Evolutionary conservation across 2,797 vertebrate species (phyloP).

Genomic region (Gallinago nigripennis): DNA sequence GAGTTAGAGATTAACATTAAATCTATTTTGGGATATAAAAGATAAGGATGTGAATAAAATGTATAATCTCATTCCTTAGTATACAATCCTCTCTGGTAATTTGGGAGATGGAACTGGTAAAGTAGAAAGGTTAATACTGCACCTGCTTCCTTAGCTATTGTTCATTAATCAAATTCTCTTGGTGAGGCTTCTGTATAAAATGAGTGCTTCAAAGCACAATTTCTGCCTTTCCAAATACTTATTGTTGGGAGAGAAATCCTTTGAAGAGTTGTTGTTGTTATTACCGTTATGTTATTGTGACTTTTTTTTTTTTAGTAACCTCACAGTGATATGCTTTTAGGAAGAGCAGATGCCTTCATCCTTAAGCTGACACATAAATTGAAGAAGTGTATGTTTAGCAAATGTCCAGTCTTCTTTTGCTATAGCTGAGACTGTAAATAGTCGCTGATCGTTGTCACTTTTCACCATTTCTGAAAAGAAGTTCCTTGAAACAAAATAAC

Average conservation of each 20-base stretch:
- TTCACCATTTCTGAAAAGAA: neutral
- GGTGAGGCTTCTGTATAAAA: neutral
- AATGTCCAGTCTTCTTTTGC: neutral
- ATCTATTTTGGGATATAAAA: constrained; percentile 21
- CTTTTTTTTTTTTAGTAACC: neutral
- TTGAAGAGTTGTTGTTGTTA: neutral
- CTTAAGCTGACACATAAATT: neutral
- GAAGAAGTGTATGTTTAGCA: neutral
- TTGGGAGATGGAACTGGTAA: neutral
- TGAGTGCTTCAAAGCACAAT: neutral
- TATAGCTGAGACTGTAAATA: neutral
- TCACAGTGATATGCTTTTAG: neutral
- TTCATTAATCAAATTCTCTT: constrained; percentile 3
- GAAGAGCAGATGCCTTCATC: neutral
- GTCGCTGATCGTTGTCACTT: neutral
- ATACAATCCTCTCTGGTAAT: neutral
- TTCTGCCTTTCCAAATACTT: neutral
- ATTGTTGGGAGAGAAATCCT: neutral
- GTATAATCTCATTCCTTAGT: constrained; percentile 30
- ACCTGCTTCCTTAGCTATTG: constrained; percentile 11
- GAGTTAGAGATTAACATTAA: neutral
- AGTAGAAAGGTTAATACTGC: neutral
- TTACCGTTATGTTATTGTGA: neutral
- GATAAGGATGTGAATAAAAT: neutral
- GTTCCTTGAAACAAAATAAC: neutral